phyloP scores from a whole-genome alignment of 2,888 invertebrate genomes.

The Epirrhoe tristata region DNA sequence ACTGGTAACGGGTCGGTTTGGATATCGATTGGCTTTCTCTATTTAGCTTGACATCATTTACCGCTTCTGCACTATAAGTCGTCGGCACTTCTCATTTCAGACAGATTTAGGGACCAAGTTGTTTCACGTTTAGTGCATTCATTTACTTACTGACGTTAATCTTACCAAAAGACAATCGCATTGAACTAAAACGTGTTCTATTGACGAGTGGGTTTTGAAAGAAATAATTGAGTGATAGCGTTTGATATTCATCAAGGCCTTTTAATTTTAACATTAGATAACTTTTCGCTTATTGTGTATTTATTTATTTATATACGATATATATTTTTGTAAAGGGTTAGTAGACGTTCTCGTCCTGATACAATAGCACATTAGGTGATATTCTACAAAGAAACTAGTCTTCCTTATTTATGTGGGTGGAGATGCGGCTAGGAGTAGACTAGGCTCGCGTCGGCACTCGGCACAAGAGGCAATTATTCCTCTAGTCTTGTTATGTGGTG shows the following conservation, averaged over 20 bases:
- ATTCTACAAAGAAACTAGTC: slow-evolving; percentile 84
- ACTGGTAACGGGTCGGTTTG: slow-evolving; percentile 46
- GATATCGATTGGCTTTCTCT: slow-evolving; percentile 48
- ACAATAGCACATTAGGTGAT: slow-evolving; percentile 81
- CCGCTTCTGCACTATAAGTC: slow-evolving; percentile 41
- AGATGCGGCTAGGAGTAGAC: slow-evolving; percentile 45
- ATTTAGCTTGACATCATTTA: slow-evolving; percentile 47
- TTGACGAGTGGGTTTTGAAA: slow-evolving; percentile 45
- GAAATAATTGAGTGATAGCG: slow-evolving; percentile 70
- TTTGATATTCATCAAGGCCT: slow-evolving; percentile 78
- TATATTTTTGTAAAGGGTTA: slow-evolving; percentile 75
- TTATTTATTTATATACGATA: slow-evolving; percentile 65
- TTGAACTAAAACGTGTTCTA: slow-evolving; percentile 55
- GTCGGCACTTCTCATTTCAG: slow-evolving; percentile 52
- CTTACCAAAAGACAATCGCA: slow-evolving; percentile 75
- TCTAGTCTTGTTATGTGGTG: slow-evolving; percentile 84
- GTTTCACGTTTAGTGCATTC: slow-evolving; percentile 47
- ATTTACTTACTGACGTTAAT: slow-evolving; percentile 47
- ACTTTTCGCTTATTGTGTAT: slow-evolving; percentile 79
- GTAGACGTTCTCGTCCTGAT: slow-evolving; percentile 70
- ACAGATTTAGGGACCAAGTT: slow-evolving; percentile 70
- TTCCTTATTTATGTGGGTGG: slow-evolving; percentile 75
- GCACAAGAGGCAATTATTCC: slow-evolving; percentile 83
- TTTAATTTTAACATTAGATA: slow-evolving; percentile 78
- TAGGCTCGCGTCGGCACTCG: slow-evolving; percentile 53